Evolutionary conservation across 1,140 invertebrate genomes (phyloP).

Genomic region (Daktulosphaira vitifoliae): DNA sequence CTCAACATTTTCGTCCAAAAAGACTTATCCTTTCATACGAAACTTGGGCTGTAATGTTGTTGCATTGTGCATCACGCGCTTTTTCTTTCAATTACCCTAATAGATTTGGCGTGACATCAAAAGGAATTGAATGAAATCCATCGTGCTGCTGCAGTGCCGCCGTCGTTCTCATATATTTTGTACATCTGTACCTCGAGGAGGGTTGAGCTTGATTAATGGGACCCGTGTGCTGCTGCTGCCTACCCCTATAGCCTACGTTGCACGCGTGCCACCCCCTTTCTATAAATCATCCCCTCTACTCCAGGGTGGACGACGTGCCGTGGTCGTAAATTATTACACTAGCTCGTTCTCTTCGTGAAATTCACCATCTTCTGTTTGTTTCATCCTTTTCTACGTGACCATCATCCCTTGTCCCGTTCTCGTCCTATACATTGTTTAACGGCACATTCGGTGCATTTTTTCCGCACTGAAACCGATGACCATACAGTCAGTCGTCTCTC

Average conservation of each 20-base stretch:
- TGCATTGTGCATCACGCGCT: neutral
- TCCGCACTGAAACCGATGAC: too few species aligned
- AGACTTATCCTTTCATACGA: too few species aligned
- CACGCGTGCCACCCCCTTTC: conserved; percentile 1
- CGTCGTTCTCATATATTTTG: neutral
- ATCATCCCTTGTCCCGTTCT: too few species aligned
- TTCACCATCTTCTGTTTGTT: neutral
- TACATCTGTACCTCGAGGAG: neutral
- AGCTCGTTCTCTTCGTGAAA: neutral
- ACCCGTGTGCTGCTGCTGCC: conserved; percentile 10
- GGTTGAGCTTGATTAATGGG: conserved; percentile 30
- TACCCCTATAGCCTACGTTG: neutral
- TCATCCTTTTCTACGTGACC: neutral
- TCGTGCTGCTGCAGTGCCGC: neutral
- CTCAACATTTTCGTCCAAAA: too few species aligned
- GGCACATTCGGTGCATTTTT: too few species aligned
- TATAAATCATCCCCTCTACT: conserved; percentile 24
- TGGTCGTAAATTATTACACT: conserved; percentile 24
- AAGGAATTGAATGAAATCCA: conserved; percentile 28
- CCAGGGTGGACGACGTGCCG: neutral
- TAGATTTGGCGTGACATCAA: conserved; percentile 26
- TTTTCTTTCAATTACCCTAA: conserved; percentile 7
- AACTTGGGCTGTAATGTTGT: too few species aligned
- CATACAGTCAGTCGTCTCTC: too few species aligned
- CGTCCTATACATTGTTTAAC: too few species aligned